Base-by-base conservation (phyloP, 2,113 vertebrate genomes). In the Pelecanoides urinatrix region DNA sequence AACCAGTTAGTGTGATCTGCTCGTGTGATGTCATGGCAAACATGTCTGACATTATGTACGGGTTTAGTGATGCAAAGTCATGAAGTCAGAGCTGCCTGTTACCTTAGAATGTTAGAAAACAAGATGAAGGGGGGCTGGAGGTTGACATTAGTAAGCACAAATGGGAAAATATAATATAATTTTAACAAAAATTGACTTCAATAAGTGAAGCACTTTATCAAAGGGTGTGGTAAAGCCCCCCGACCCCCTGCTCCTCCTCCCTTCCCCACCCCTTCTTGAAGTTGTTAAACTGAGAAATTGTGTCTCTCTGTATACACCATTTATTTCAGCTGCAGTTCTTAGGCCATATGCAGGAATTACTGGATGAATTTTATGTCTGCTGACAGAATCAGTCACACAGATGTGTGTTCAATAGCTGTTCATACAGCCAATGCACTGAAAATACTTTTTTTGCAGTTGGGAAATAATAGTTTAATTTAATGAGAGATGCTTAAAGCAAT, bases 211-310 rank as follows among this genome's bases (percentile, higher is more conserved):
- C 4, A 11, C 1, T 61, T 81, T n/a, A 47, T 58, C 12, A 62
- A 63, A 62, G 16, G 2, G 7, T 82, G 8, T 2, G 3, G 9
- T 49, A 70, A 93, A 81, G 36, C 7, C 16, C 25, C 16, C 3
- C 16, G n/a, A 40, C 0, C 2, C 3, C 0, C 16, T 4, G 7
- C 17, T 7, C 2, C 11, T 14, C 16, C 45, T 45, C 7, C 2
- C 12, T 16, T 34, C 53, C 21, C 22, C n/a, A 4, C 1, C 5
- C 9, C 6, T 68, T 74, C 22, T 59, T 73, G 20, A 73, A 52
- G 20, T 8, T 68, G 52, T 74, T 87, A 44, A 77, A 77, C 47
- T 66, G 52, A 71, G 56, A 74, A 52, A 58, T 29, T 34, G 3
- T 23, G 4, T 40, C 11, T 65, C 36, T 80, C 17, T 3, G 2